Evolutionary conservation across 1,140 invertebrate species (phyloP), one percentile per base, ranked within the genome.

Genomic region (Pachypeltis micranthus): DNA sequence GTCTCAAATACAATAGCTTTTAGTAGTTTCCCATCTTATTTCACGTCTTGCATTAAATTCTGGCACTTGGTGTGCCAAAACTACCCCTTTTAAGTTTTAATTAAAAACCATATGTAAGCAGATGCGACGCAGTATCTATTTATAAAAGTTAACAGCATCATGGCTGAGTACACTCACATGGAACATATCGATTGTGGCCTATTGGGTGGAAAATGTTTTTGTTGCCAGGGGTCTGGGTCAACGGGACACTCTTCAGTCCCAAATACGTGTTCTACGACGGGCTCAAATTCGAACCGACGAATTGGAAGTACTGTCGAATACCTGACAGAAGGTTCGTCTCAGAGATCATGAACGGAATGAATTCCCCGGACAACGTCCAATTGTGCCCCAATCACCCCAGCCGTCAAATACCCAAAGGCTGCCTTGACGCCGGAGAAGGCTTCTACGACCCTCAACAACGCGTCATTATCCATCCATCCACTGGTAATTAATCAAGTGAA

Each of bases 281-380:
- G 55, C 64, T 65, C 27, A 28, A 28, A 4, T 65, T 57, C 31
- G 25, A 65, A 0, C 24, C 21, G 14, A 57, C 62, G 21, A 24
- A 65, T 31, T 65, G 64, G 64, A 54, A 44, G 14, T 65, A 65
- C 44, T 65, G 64, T 23, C 19, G 55, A 26, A 51, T 39, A n/a
- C 21, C 64, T 0, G 64, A 65, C 19, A 62, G 64, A 44, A 57
- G 64, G 34, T 65, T 62, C 25, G 31, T 24, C 1, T n/a, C 57
- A 1, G 64, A 65, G 44, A 44, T 62, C 2, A 3, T 31, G 2
- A 58, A 62, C 2, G 64, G 64, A 7, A 58, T 65, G 16, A 27
- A 57, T 34, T 27, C 64, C 7, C 60, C 64, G 23, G 29, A 55
- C 25, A 55, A 27, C 24, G 44, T 39, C 28, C 55, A 28, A 2